These are phyloP conservation scores for Misgurnus anguillicaudatus DNA, from an alignment of 2,113 vertebrate genomes.

Conservation along the genomic window DNA sequence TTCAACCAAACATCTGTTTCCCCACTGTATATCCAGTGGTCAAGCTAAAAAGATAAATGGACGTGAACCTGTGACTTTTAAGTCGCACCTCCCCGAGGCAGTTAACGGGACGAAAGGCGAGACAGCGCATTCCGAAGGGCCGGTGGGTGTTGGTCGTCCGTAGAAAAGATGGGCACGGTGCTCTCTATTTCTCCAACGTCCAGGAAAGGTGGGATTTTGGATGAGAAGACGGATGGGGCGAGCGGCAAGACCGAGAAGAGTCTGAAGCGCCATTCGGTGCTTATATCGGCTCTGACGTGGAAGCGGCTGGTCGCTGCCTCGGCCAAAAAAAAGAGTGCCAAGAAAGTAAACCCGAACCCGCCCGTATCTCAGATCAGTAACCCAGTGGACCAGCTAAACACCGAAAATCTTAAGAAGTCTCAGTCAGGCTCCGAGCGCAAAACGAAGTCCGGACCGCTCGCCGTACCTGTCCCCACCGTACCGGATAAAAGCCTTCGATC, in stretches of 20 bases:
- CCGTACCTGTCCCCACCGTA: conserved; percentile 75
- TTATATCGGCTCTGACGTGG: conserved; percentile 88
- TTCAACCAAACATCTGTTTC: conserved; percentile 36
- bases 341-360: conserved; percentile 88
- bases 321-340: conserved; percentile 89
- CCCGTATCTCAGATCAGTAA: conserved; percentile 56
- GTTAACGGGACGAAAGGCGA: conserved; percentile 44
- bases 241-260: conserved; percentile 76
- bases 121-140: conserved; percentile 51
- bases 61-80: conserved; percentile 46
- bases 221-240: conserved; percentile 63
- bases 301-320: conserved; percentile 86
- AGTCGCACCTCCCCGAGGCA: conserved; percentile 46
- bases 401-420: conserved; percentile 63
- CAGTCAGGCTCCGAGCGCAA: conserved; percentile 61
- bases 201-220: conserved; percentile 73
- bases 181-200: conserved; percentile 83
- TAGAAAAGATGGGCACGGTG: conserved; percentile 84
- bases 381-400: conserved; percentile 65
- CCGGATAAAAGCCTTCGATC: conserved; percentile 57
- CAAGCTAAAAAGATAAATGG: conserved; percentile 53
- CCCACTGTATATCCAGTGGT: conserved; percentile 45
- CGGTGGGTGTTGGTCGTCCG: conserved; percentile 56
- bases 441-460: conserved; percentile 69
- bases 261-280: conserved; percentile 82